These are phyloP conservation scores for Xenopus borealis DNA, from an alignment of 2,113 vertebrate genomes.

Conservation along the genomic window DNA sequence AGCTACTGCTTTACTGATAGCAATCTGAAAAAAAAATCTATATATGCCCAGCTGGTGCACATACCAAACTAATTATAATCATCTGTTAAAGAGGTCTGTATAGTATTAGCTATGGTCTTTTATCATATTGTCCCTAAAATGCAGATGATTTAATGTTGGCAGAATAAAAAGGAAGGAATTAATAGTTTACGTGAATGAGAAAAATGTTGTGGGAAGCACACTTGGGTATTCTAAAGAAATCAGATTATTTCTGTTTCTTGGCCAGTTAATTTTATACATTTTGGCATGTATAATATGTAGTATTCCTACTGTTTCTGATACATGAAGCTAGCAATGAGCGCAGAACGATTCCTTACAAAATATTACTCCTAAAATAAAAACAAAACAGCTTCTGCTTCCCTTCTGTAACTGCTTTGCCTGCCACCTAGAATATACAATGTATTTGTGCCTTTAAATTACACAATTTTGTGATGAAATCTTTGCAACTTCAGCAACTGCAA, in stretches of 20 bases:
- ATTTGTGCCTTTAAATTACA: too few relatives aligned
- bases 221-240: slow-evolving; percentile 12
- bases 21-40: not conserved
- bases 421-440: too few relatives aligned
- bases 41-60: not conserved
- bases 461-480: too few relatives aligned
- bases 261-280: not conserved
- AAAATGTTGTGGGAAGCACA: slow-evolving; percentile 27
- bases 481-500: too few relatives aligned
- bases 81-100: slow-evolving; percentile 19
- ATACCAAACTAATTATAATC: slow-evolving; percentile 13
- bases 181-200: slow-evolving; percentile 16
- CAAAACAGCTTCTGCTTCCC: too few relatives aligned
- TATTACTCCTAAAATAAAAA: too few relatives aligned
- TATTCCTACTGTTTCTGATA: not conserved
- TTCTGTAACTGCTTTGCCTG: too few relatives aligned
- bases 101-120: slow-evolving; percentile 22
- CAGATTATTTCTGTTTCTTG: slow-evolving; percentile 9
- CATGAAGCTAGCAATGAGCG: too few relatives aligned
- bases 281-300: slow-evolving; percentile 3
- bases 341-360: not conserved
- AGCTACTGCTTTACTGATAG: too few relatives aligned
- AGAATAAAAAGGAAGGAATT: slow-evolving; percentile 22
- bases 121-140: slow-evolving; percentile 17
- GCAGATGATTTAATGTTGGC: slow-evolving; percentile 20